phyloP scores from a whole-genome alignment of 2,888 invertebrate species.

The Hydrotaea cyrtoneurina region DNA sequence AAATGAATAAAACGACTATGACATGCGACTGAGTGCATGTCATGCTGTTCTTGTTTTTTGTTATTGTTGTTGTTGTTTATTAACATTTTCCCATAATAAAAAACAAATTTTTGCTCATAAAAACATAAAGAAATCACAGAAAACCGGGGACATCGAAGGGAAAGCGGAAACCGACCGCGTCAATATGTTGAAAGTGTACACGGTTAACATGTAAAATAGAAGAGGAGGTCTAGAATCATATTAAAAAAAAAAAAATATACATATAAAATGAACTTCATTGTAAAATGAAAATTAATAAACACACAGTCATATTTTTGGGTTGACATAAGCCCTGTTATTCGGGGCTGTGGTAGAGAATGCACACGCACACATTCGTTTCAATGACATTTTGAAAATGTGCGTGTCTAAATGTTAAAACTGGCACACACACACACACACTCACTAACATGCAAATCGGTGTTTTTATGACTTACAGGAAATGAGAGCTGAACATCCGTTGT shows the following conservation, averaged over 20 bases:
- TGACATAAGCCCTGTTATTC: too few relatives aligned
- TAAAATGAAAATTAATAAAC: background rate
- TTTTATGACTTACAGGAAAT: too few relatives aligned
- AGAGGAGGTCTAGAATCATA: background rate
- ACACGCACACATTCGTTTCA: too few relatives aligned
- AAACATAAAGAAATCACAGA: background rate
- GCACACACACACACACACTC: too few relatives aligned
- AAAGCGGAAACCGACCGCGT: background rate
- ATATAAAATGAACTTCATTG: background rate
- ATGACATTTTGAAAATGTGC: too few relatives aligned
- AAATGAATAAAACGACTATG: background rate
- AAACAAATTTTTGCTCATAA: background rate
- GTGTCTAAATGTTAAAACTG: too few relatives aligned
- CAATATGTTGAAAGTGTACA: background rate
- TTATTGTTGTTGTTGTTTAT: too few relatives aligned
- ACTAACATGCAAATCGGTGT: too few relatives aligned
- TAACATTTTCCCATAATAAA: slow-evolving; percentile 11
- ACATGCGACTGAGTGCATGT: background rate
- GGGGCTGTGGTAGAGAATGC: too few relatives aligned
- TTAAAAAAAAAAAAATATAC: background rate
- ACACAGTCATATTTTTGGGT: background rate
- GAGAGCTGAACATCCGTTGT: too few relatives aligned
- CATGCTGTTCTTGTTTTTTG: background rate
- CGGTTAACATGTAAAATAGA: background rate
- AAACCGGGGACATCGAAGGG: too few relatives aligned